Evolutionary conservation across 1,140 invertebrate genomes (phyloP).

Genomic region (Rhagoletis zephyria): DNA sequence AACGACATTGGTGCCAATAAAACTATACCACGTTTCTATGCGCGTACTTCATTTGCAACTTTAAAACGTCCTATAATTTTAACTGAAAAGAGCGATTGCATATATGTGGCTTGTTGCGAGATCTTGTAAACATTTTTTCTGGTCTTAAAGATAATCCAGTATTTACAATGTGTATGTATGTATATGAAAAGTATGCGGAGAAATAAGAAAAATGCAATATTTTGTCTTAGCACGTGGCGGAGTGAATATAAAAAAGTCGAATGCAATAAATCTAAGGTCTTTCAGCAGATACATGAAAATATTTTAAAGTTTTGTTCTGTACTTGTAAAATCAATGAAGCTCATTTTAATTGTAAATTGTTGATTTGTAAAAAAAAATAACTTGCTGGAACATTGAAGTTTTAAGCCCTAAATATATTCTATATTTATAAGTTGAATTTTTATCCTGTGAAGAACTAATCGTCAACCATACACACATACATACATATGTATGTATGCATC

Average conservation of each 20-base stretch:
- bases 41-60: constrained; percentile 32
- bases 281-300: background rate
- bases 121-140: constrained; percentile 51
- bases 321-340: background rate
- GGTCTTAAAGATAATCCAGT: background rate
- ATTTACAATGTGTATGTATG: background rate
- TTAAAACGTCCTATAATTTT: constrained; percentile 20
- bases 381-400: background rate
- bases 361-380: background rate
- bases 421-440: constrained; percentile 24
- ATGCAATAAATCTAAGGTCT: background rate
- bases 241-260: constrained; percentile 8
- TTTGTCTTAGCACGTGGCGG: background rate
- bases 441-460: background rate
- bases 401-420: constrained; percentile 34
- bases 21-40: constrained; percentile 2
- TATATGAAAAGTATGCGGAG: background rate
- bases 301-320: constrained; percentile 3
- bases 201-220: constrained; percentile 21
- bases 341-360: background rate
- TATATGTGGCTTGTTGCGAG: constrained; percentile 55
- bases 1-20: constrained; percentile 19
- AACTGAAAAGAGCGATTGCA: background rate
- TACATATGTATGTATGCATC: too few species aligned
- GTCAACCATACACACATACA: background rate